Conservation (phyloP, 2,113 vertebrate genomes). For the Puffinus mauretanicus region DNA sequence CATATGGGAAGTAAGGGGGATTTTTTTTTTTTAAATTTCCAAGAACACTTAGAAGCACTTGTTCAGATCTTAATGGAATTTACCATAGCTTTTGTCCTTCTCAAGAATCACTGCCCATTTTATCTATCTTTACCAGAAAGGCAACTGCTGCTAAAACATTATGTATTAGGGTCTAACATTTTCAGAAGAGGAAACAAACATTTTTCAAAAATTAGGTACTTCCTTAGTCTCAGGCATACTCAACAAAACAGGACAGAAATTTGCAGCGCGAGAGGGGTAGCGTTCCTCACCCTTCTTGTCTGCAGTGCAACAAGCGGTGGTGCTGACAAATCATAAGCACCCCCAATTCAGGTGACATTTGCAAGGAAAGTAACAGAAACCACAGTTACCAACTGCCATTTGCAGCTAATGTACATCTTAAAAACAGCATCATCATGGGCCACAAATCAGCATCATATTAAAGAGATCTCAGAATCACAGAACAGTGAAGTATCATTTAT, state of each 20-base stretch:
- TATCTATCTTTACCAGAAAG: not conserved
- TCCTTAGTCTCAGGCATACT: not conserved
- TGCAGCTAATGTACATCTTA: not conserved
- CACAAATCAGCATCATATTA: not conserved
- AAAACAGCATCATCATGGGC: not conserved
- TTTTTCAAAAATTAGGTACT: not conserved
- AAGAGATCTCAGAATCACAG: not conserved
- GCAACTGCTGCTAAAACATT: not conserved
- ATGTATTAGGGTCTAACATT: not conserved
- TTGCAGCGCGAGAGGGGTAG: accelerated
- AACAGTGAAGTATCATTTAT: not conserved
- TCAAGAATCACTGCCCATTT: not conserved
- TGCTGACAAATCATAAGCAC: not conserved
- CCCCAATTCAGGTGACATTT: not conserved
- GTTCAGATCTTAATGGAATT: not conserved
- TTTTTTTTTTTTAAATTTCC: not conserved
- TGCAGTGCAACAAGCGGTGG: not conserved
- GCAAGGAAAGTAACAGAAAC: not conserved
- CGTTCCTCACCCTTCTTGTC: not conserved
- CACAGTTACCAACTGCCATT: not conserved
- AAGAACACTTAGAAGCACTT: not conserved
- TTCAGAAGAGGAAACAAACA: not conserved
- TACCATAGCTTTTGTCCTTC: not conserved
- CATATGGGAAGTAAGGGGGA: not conserved
- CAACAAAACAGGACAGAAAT: not conserved